Conservation (phyloP, 2,888 invertebrate species). For the Limulus polyphemus region DNA sequence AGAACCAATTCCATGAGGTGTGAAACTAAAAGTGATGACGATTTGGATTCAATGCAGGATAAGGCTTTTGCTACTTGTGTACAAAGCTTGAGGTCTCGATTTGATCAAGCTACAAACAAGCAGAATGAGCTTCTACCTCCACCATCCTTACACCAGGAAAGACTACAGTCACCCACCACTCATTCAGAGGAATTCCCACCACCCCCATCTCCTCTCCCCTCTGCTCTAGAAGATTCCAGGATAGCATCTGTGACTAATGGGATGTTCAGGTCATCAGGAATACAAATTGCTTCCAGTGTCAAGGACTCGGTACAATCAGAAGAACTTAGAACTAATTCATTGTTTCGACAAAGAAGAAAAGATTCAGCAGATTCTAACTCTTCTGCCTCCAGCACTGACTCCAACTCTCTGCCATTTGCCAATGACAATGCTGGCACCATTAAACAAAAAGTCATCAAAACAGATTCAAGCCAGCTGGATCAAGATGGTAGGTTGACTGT, state of each 20-base stretch:
- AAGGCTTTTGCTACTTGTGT: conserved; percentile 37
- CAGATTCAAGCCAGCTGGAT: too few relatives aligned
- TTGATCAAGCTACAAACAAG: conserved; percentile 29
- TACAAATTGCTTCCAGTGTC: not conserved
- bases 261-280: not conserved
- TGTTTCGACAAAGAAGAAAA: conserved; percentile 8
- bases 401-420: conserved; percentile 85
- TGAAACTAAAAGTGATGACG: not conserved
- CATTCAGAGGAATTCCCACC: conserved; percentile 33
- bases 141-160: conserved; percentile 4
- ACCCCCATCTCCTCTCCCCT: conserved; percentile 32
- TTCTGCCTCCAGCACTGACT: conserved; percentile 60
- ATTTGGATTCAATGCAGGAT: conserved; percentile 25
- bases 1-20: conserved; percentile 33
- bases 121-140: conserved; percentile 10
- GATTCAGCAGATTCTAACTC: conserved; percentile 23
- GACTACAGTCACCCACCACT: conserved; percentile 11
- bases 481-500: too few relatives aligned
- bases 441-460: conserved; percentile 52
- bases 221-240: conserved; percentile 13
- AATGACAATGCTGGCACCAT: conserved; percentile 96
- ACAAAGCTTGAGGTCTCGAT: conserved; percentile 31
- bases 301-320: conserved; percentile 4
- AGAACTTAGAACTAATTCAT: not conserved
- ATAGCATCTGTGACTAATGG: not conserved